Base-by-base conservation (phyloP, 1,140 invertebrate genomes). In the Hycleus phaleratus region DNA sequence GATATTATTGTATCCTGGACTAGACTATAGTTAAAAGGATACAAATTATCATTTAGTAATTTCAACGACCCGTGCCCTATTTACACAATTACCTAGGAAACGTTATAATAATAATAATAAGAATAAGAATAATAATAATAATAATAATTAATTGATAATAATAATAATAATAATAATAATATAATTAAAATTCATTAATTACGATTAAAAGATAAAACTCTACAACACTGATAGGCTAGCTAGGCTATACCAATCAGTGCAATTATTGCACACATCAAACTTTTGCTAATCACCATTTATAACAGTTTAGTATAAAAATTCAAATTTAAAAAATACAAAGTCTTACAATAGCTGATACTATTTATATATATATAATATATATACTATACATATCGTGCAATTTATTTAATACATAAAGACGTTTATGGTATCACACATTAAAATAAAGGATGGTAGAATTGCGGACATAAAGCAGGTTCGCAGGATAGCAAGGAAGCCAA, bases 241-340 rank as follows among this genome's bases (percentile, higher is more conserved):
- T 49, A 56, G 58, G 54, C 63, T 51, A 55, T 50, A 48, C 63
- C 9, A 9, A n/a, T 57, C 57, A 48, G 56, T 46, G 58, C 59
- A 55, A 53, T 73, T 71, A 73, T 73, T 73, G 69, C 70, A 71
- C 69, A 71, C 68, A 73, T 71, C 67, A 73, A 72, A 69, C 62
- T 65, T 18, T 71, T 69, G 67, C 71, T 72, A 71, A 70, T 73
- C 66, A 70, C 70, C 70, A 69, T 70, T 72, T 70, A 70, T 72
- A 73, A 73, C 71, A 73, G 71, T 72, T 73, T 72, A 73, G 72
- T 73, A 73, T 73, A 73, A 73, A 73, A 73, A 73, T 73, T 73
- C 71, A 73, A 73, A 73, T 73, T 73, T 72, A 73, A 73, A 73
- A 73, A 72, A 73, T 73, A 72, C 72, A 73, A 71, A 72, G 69